These are phyloP conservation scores for Fringilla coelebs DNA, from an alignment of 2,797 vertebrate species.

Conservation along the genomic window DNA sequence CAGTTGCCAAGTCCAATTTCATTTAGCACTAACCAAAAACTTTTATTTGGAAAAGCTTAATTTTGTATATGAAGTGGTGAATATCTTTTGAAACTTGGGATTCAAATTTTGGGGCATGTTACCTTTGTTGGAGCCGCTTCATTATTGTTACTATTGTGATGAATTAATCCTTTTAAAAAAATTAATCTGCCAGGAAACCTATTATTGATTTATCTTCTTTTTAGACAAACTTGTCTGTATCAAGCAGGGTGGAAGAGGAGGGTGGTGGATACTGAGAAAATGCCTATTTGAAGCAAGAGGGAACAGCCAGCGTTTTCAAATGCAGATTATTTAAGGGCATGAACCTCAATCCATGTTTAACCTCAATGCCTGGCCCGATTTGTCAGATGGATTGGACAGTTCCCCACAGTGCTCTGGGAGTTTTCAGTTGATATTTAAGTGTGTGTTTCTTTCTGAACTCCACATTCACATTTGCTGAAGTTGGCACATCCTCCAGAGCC, in stretches of 20 bases:
- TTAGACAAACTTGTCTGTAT: not conserved
- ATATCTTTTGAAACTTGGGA: not conserved
- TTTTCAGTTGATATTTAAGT: not conserved
- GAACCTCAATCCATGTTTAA: constrained; percentile 16
- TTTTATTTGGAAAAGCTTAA: not conserved
- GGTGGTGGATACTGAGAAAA: not conserved
- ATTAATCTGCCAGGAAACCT: not conserved
- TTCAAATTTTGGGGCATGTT: not conserved
- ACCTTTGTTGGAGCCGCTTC: not conserved
- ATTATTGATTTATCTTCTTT: not conserved
- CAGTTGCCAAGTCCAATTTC: not conserved
- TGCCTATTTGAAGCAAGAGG: not conserved
- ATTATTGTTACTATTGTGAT: not conserved
- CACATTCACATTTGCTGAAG: not conserved
- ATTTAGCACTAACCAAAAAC: not conserved
- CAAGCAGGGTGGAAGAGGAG: not conserved
- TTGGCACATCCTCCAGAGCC: not conserved
- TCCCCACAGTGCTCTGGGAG: not conserved
- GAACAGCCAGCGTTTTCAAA: not conserved
- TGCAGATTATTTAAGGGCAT: not conserved
- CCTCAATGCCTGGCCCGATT: not conserved
- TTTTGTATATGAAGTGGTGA: not conserved
- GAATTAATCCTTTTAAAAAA: rapidly evolving
- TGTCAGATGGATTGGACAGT: not conserved
- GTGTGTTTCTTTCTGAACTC: not conserved